Base-by-base conservation (phyloP, 1,140 invertebrate species). In the Radopholus similis region DNA sequence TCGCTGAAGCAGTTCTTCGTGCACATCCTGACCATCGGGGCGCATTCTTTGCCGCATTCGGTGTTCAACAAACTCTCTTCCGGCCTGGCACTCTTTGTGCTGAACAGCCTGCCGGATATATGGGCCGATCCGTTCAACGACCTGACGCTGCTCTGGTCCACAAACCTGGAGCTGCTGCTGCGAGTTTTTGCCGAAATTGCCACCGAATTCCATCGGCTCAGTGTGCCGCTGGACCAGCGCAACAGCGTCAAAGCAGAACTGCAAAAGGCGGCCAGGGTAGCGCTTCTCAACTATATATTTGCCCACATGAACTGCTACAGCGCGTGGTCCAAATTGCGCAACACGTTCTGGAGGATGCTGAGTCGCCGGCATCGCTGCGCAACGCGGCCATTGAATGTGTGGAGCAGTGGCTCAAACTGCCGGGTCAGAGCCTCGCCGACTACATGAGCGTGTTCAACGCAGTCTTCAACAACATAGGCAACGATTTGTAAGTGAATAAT, bases 311-410 rank as follows among this genome's bases (percentile, higher is more conserved):
- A 1, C 2, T n/a, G 13, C n/a, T 64, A 15, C 2, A 64, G 63
- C n/a, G 15, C 34, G 37, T 64, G 37, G 28, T 64, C 23, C 51
- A 64, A 64, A 59, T 63, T 11, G 34, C 47, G 23, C 57, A 64
- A 38, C 51, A 54, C 9, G 58, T 63, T 0, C n/a, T 64, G 21
- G 26, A 32, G 5, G 63, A 64, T 28, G 57, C 15, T 28, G 63
- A 64, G 26, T 64, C 47, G 6, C 13, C 63, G 26, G 21, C 37
- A 44, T 64, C 63, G 38, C 21, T 64, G 4, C 32, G 57, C 8
- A 64, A 64, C 21, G 63, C 63, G 15, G 63, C 63, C 8, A 49
- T 64, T 65, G 63, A 64, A 23, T 64, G 63, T 28, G 56, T 64
- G 37, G 63, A 64, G 57, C 23, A 30, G 30, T 64, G 63, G 63